Evolutionary conservation across 2,797 vertebrate species (phyloP), one percentile per base, ranked within the genome.

Genomic region (Lemur catta): DNA sequence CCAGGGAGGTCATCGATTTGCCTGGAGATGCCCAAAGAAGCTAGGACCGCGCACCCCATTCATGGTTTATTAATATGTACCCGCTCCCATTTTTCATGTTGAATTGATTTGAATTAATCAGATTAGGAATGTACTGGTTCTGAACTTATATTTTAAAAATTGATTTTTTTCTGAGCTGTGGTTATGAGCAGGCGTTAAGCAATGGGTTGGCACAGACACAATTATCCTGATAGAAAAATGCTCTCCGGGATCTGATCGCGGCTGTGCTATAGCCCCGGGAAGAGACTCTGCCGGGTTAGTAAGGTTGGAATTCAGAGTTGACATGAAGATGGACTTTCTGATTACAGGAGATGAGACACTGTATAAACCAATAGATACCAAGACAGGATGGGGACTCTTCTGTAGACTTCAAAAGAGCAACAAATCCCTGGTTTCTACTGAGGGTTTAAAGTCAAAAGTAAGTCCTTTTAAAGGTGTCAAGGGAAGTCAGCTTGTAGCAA

Each of bases 401-500:
- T 76, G 74, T n/a, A 91, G 75, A 87, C 38, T 84, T 94, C 26
- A 71, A 65, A 78, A 89, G 69, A 43, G 20, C 75, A 95, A 28
- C 46, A 35, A 26, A 84, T 87, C 33, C 52, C 87, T 28, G 55
- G 52, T 78, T 67, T 28, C 85, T 81, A 59, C 12, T 55, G 22
- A 52, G 52, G 35, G 43, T 81, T 88, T 84, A 69, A 85, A 93
- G 18, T 43, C 61, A 79, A 82, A 50, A 75, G 28, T 26, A 63
- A 41, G 3, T 81, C 52, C 95, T 97, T 92, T 85, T 57, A 71
- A 89, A 93, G 55, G 7, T 48, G 14, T 65, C 41, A 67, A 89
- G 35, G 69, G 69, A 93, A 69, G 52, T 22, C 4, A 1, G 52
- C 46, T 57, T 48, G 9, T 41, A 76, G 38, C 59, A 63, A 71